Percentiles rank a stretch among this genome's conserved stretches.
These are phyloP conservation scores for Hoplostethus atlanticus DNA, from an alignment of 2,797 vertebrate species.

Conservation along the genomic window DNA sequence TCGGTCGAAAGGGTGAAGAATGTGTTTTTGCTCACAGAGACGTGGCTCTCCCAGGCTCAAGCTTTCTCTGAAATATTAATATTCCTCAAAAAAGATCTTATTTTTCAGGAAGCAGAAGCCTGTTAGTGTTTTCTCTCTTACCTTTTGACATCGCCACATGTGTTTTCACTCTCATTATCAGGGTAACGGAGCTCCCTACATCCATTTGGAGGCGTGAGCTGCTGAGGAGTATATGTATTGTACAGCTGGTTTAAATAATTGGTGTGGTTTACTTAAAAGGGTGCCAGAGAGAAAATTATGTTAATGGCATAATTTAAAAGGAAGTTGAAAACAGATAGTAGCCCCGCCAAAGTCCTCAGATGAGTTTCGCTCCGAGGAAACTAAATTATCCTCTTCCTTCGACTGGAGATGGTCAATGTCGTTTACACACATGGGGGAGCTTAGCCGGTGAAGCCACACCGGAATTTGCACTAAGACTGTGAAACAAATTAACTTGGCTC, in stretches of 20 bases:
- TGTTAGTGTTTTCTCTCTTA: slow-evolving; percentile 67
- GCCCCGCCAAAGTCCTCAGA: slow-evolving; percentile 73
- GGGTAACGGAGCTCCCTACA: slow-evolving; percentile 66
- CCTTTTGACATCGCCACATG: slow-evolving; percentile 71
- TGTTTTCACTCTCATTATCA: slow-evolving; percentile 71
- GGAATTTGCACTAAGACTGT: slow-evolving; percentile 59
- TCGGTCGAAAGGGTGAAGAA: slow-evolving; percentile 30
- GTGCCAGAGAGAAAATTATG: slow-evolving; percentile 84
- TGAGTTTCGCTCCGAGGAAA: slow-evolving; percentile 78
- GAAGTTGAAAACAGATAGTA: slow-evolving; percentile 76
- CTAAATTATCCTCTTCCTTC: slow-evolving; percentile 76
- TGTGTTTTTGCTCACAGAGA: slow-evolving; percentile 50
- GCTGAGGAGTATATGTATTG: slow-evolving; percentile 79
- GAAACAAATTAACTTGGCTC: slow-evolving; percentile 70
- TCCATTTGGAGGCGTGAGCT: slow-evolving; percentile 73
- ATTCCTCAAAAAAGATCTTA: slow-evolving; percentile 58
- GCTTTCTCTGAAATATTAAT: slow-evolving; percentile 77
- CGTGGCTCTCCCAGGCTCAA: slow-evolving; percentile 30
- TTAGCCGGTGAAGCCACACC: slow-evolving; percentile 57
- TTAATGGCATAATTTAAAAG: slow-evolving; percentile 84
- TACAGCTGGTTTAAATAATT: slow-evolving; percentile 86
- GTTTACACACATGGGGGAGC: slow-evolving; percentile 65
- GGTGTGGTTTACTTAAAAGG: slow-evolving; percentile 87
- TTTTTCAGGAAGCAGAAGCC: slow-evolving; percentile 66
- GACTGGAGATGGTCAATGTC: slow-evolving; percentile 75